A percentile compares a stretch with the other conserved stretches of the same genome.
Evolutionary conservation across 2,888 invertebrate species (phyloP).

Genomic region (Ceriagrion tenellum): DNA sequence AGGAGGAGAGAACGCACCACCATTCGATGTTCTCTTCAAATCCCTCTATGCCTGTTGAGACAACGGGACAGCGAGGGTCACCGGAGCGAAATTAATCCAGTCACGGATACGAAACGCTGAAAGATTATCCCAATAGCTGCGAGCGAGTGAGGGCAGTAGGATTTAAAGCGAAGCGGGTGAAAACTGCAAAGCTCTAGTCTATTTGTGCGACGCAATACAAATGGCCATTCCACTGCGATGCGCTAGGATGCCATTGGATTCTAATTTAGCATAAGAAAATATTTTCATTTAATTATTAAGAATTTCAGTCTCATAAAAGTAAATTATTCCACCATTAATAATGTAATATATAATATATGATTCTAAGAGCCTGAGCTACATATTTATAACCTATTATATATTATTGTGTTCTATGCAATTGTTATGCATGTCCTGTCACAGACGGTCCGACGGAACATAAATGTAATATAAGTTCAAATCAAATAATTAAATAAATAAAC

Average conservation of each 20-base stretch:
- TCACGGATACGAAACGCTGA: neutral
- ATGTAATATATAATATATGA: too few relatives aligned
- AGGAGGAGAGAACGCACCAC: neutral
- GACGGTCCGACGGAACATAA: too few relatives aligned
- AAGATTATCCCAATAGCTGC: neutral
- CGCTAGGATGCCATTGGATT: neutral
- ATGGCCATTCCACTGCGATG: neutral
- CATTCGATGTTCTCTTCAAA: neutral
- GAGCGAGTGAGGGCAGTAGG: neutral
- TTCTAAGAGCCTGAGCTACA: too few relatives aligned
- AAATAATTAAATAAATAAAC: too few relatives aligned
- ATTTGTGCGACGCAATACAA: neutral
- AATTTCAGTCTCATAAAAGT: too few relatives aligned
- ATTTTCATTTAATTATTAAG: too few relatives aligned
- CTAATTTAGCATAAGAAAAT: too few relatives aligned
- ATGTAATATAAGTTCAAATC: too few relatives aligned
- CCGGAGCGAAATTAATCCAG: constrained; percentile 13
- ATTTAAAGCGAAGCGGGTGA: neutral
- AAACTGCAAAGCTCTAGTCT: neutral
- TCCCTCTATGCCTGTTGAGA: neutral
- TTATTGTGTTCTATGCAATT: too few relatives aligned
- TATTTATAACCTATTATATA: too few relatives aligned
- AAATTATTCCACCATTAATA: too few relatives aligned
- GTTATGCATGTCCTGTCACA: too few relatives aligned
- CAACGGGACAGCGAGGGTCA: neutral